phyloP scores from a whole-genome alignment of 2,888 invertebrate genomes.

The Amblyjoppa fuscipennis region DNA sequence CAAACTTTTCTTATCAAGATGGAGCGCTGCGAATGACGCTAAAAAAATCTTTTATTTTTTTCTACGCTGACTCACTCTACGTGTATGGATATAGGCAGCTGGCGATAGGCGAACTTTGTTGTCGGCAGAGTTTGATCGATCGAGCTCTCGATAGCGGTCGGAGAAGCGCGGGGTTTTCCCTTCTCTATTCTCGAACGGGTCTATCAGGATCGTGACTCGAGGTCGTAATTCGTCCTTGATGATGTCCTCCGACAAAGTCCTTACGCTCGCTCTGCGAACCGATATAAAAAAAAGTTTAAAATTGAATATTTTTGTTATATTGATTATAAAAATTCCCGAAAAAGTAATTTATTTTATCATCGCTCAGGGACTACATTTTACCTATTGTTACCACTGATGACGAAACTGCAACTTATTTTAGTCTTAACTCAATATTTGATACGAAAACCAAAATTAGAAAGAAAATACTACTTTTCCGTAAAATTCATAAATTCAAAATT shows the following conservation, averaged over 20 bases:
- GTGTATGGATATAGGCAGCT: neutral
- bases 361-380: too few relatives aligned
- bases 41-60: slow-evolving; percentile 21
- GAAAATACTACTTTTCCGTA: too few relatives aligned
- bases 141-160: slow-evolving; percentile 17
- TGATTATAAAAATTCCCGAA: too few relatives aligned
- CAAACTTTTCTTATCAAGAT: slow-evolving; percentile 63
- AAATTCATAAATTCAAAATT: too few relatives aligned
- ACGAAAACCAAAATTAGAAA: too few relatives aligned
- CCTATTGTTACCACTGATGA: too few relatives aligned
- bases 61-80: neutral
- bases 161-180: neutral
- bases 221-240: slow-evolving; percentile 52
- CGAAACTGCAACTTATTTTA: too few relatives aligned
- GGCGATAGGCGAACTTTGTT: slow-evolving; percentile 35
- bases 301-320: too few relatives aligned
- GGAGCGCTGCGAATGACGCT: slow-evolving; percentile 37
- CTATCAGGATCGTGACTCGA: slow-evolving; percentile 58
- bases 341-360: too few relatives aligned
- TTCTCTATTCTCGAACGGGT: slow-evolving; percentile 35
- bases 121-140: slow-evolving; percentile 62
- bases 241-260: neutral
- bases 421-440: too few relatives aligned
- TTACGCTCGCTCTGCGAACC: neutral
- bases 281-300: neutral